Base-by-base conservation (phyloP, 2,888 invertebrate genomes). In the Epinotia brunnichana region DNA sequence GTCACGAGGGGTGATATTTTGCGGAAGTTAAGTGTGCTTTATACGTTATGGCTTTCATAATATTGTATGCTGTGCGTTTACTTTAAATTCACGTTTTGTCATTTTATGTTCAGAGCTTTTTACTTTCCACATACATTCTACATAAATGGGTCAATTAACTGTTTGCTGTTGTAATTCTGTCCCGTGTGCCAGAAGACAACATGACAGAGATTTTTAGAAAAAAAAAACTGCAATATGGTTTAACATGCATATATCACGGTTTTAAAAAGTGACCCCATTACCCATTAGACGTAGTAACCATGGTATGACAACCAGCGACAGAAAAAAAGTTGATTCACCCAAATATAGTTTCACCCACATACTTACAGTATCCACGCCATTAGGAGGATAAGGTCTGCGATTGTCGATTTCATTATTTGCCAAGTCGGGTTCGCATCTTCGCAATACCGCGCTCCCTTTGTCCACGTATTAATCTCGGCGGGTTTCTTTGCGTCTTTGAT, bases 401-500 rank as follows among this genome's bases (percentile, higher is more conserved):
- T 81, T 78, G 79, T 79, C 75, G 77, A 79, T 78, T 82, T 83
- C 81, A 87, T 88, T 86, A 82, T 79, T 82, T 80, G 80, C 80
- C 35, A 61, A 61, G 61, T 78, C 78, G 78, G 80, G 78, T 81
- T 82, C 80, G 83, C 82, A 83, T 82, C 83, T 81, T 81, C 81
- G 82, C 81, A 86, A 87, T 88, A 85, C 83, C 76, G 80, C 35
- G 82, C 81, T 82, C 84, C 83, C 83, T 83, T 82, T 87, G 87
- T 88, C 87, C 85, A 83, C 83, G 85, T 91, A 92, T 92, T 91
- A 91, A 92, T 92, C 91, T 90, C 86, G 82, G 80, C 80, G 81
- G 84, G 87, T 87, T 87, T 85, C 89, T 87, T 88, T 85, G 87
- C 83, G 88, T 88, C 90, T 90, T 91, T 92, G 92, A 93, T 93